phyloP scores from a whole-genome alignment of 2,113 vertebrate species.

The Nymphicus hollandicus region DNA sequence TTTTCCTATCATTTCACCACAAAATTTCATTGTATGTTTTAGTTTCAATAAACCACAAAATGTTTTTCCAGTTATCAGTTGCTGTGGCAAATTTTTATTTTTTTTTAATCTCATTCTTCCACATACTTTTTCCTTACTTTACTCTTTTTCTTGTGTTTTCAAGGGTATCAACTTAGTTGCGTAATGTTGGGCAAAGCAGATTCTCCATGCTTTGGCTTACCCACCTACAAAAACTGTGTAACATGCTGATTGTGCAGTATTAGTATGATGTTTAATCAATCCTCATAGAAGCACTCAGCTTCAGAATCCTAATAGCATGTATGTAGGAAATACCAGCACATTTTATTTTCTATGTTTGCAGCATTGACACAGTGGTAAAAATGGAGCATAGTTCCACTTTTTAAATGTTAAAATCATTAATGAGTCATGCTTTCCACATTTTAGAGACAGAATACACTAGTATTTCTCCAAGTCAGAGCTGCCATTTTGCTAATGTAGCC shows the following conservation, averaged over 20 bases:
- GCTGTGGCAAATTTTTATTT: not conserved
- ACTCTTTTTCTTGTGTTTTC: not conserved
- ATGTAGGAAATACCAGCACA: not conserved
- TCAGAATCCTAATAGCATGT: not conserved
- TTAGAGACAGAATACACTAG: not conserved
- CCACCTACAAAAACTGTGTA: not conserved
- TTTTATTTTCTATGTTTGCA: not conserved
- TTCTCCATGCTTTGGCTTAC: slow-evolving; percentile 21
- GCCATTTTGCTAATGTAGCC: slow-evolving; percentile 14
- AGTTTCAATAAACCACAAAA: not conserved
- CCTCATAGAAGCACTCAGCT: not conserved
- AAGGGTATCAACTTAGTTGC: not conserved
- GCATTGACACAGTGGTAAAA: not conserved
- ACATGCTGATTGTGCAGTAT: slow-evolving; percentile 8
- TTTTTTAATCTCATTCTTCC: not conserved
- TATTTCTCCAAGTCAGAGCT: not conserved
- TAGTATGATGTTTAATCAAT: slow-evolving; percentile 5
- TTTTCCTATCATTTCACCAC: not conserved
- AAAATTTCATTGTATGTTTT: not conserved
- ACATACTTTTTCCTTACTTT: slow-evolving; percentile 1
- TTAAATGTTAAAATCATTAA: not conserved
- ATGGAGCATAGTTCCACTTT: not conserved
- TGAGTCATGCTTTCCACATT: not conserved
- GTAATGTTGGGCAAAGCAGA: not conserved
- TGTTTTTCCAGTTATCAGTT: not conserved